phyloP scores from a whole-genome alignment of 1,140 invertebrate species.

The Anthonomus grandis region DNA sequence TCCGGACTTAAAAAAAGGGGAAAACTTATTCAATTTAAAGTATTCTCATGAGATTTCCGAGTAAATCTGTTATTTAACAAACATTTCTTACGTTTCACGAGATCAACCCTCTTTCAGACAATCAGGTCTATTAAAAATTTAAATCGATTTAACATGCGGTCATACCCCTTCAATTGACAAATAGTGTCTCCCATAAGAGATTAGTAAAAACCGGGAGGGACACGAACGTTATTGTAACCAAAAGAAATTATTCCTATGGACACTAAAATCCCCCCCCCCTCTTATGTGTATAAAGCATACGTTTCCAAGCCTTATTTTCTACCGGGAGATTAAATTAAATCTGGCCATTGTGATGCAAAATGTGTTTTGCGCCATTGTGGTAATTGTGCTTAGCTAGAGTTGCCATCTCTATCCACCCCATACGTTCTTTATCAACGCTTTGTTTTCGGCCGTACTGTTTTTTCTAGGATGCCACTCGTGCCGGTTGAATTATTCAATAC shows the following conservation, averaged over 20 bases:
- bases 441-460: constrained; percentile 10
- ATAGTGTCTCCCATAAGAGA: constrained; percentile 16
- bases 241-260: constrained; percentile 22
- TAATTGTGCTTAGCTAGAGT: constrained; percentile 37
- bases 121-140: constrained; percentile 16
- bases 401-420: constrained; percentile 27
- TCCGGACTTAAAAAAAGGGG: too few species aligned
- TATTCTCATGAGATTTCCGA: too few species aligned
- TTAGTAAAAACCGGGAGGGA: constrained; percentile 12
- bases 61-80: too few species aligned
- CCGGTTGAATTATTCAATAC: constrained; percentile 20
- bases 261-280: constrained; percentile 3
- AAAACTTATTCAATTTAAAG: too few species aligned
- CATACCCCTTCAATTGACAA: constrained; percentile 22
- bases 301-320: constrained; percentile 34
- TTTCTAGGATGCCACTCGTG: constrained; percentile 11
- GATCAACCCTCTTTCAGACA: too few species aligned
- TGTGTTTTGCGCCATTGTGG: constrained; percentile 41
- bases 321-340: constrained; percentile 41
- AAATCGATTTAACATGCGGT: constrained; percentile 23
- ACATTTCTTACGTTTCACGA: too few species aligned
- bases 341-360: constrained; percentile 40
- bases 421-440: constrained; percentile 6
- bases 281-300: too few species aligned
- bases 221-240: constrained; percentile 23